Evolutionary conservation across 2,113 vertebrate genomes (phyloP).

Genomic region (human (Homo sapiens)): GRCh38 chr14:42215001-42215500

Average conservation of each 20-base stretch:
- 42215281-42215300: neutral
- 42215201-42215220: neutral
- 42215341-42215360: rapidly evolving
- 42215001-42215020: neutral
- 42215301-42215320: neutral
- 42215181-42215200: neutral
- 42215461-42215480: neutral
- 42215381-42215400: rapidly evolving
- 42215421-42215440: neutral
- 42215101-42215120: neutral
- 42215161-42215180: no score
- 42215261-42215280: neutral
- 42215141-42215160: neutral
- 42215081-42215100: neutral
- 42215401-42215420: rapidly evolving
- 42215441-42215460: neutral
- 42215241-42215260: neutral
- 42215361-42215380: rapidly evolving
- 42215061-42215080: neutral
- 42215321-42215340: no score
- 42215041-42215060: neutral
- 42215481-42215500: neutral
- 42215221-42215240: neutral
- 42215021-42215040: neutral
- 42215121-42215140: neutral